Evolutionary conservation across 2,888 invertebrate genomes (phyloP).

Genomic region (Adela reaumurella): DNA sequence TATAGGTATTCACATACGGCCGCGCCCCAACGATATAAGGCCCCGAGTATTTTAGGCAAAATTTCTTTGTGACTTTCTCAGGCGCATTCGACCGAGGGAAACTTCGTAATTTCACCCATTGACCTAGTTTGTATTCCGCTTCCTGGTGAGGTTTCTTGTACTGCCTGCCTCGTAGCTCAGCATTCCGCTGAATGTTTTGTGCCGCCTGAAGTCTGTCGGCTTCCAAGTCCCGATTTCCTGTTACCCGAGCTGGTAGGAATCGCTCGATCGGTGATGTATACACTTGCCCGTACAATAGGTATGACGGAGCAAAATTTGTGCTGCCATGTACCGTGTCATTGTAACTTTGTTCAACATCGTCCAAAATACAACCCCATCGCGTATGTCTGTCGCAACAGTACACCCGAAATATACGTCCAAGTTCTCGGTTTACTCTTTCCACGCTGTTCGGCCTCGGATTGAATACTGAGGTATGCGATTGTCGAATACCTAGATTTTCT

Average conservation of each 20-base stretch:
- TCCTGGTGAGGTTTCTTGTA: background rate
- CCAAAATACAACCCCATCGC: background rate
- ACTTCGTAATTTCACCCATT: background rate
- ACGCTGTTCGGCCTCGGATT: background rate
- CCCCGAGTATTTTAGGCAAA: background rate
- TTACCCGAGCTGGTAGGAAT: background rate
- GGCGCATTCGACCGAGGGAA: background rate
- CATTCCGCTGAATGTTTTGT: background rate
- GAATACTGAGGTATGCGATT: background rate
- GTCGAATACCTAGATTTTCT: background rate
- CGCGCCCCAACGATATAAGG: background rate
- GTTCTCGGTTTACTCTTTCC: background rate
- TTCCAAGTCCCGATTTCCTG: background rate
- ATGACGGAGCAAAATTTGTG: background rate
- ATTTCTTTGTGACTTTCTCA: background rate
- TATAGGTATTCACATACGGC: background rate
- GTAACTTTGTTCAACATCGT: background rate
- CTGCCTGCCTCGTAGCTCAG: background rate
- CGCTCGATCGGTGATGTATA: background rate
- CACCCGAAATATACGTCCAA: background rate
- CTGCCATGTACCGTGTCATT: background rate
- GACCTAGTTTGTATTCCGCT: background rate
- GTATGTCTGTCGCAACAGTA: background rate
- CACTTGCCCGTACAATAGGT: background rate
- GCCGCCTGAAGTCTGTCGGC: background rate